Evolutionary conservation across 2,888 invertebrate species (phyloP).

Genomic region (Thecophora atra): DNA sequence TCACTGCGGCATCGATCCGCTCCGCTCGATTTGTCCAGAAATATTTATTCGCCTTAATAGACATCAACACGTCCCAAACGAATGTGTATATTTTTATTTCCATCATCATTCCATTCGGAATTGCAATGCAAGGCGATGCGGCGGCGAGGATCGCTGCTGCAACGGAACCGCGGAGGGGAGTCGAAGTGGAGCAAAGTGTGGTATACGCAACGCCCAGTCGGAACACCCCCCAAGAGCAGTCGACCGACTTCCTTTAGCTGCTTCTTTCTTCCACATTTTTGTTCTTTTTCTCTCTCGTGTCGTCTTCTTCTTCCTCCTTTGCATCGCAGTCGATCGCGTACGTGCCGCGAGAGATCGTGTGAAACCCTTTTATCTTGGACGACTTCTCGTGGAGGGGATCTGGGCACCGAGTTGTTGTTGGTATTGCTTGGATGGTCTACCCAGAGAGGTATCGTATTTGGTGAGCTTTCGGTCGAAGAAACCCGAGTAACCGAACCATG

Average conservation of each 20-base stretch:
- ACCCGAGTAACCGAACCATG: background rate
- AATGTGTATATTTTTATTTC: constrained; percentile 38
- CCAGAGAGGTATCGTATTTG: background rate
- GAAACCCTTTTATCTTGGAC: constrained; percentile 19
- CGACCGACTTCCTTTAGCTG: background rate
- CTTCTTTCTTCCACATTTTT: background rate
- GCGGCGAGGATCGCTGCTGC: background rate
- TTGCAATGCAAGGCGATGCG: background rate
- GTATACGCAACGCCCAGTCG: constrained; percentile 28
- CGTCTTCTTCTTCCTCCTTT: background rate
- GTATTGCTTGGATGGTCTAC: constrained; percentile 5
- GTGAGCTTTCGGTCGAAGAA: background rate
- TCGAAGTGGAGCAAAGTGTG: constrained; percentile 25
- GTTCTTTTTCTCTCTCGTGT: background rate
- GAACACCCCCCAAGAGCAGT: constrained; percentile 26
- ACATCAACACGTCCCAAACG: constrained; percentile 55
- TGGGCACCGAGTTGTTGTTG: constrained; percentile 15
- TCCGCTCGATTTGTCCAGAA: constrained; percentile 48
- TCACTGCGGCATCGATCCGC: background rate
- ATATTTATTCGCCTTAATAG: constrained; percentile 59
- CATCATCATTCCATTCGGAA: constrained; percentile 26
- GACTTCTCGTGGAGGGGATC: constrained; percentile 10
- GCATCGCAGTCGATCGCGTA: constrained; percentile 12
- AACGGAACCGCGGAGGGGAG: background rate
- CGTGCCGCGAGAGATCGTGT: constrained; percentile 33